Percentiles rank a stretch among this genome's conserved stretches.
Evolutionary conservation across 2,797 vertebrate species (phyloP).

Genomic region (Erithacus rubecula): DNA sequence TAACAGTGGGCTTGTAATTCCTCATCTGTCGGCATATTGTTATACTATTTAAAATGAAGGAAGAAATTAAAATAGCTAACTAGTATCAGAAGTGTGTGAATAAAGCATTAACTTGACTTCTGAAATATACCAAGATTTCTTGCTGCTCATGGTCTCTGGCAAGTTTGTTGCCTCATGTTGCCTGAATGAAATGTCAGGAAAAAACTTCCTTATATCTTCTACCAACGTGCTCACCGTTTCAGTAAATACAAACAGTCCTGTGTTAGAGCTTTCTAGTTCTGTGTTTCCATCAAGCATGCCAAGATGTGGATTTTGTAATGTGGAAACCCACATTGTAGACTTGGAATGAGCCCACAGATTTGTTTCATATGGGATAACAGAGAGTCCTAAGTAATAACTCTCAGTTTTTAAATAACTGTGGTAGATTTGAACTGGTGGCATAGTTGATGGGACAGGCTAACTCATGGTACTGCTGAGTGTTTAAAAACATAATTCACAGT

Average conservation of each 20-base stretch:
- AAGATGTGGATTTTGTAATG: constrained; percentile 42
- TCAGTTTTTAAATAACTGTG: neutral
- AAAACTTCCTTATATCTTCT: neutral
- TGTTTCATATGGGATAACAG: constrained; percentile 2
- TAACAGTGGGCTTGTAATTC: constrained; percentile 41
- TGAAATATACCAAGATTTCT: constrained; percentile 32
- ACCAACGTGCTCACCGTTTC: fast-evolving
- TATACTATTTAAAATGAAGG: constrained; percentile 42
- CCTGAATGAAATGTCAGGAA: neutral
- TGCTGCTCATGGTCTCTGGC: neutral
- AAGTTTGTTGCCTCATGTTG: neutral
- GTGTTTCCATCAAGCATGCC: constrained; percentile 13
- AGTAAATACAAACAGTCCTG: constrained; percentile 24
- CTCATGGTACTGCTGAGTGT: neutral
- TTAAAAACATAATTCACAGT: neutral
- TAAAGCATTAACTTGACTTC: neutral
- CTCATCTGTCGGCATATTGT: constrained; percentile 4
- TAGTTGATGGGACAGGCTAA: neutral
- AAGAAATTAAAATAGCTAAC: constrained; percentile 31
- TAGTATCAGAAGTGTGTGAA: constrained; percentile 7
- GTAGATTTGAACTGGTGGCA: neutral
- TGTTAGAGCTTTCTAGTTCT: constrained; percentile 6
- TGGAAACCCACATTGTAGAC: constrained; percentile 6
- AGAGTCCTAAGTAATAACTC: neutral
- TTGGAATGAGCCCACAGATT: neutral